Base-by-base conservation (phyloP, 1,140 invertebrate genomes). In the Cotesia chilonis region DNA sequence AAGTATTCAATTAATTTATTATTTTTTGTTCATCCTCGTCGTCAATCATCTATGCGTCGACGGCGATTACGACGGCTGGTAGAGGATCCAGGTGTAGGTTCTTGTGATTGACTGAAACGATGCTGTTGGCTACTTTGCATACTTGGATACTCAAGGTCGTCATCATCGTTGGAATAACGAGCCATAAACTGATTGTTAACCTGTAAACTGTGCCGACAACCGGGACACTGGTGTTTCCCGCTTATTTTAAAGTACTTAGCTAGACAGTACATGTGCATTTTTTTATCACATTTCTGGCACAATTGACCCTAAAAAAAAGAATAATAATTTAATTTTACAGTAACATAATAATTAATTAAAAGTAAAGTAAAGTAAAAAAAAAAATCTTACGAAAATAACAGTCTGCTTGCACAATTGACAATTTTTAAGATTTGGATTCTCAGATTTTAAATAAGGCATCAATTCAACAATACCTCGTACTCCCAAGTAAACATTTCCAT, bases 381-480 rank as follows among this genome's bases (percentile, higher is more conserved):
- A 57, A 12, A 12, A 9, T 5, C 60, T 65, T 41, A 65, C 63
- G 35, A 41, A 38, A 65, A 65, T 14, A 4, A 65, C 63, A 14
- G 63, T 65, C 36, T 65, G 10, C 37, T 65, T 65, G 37, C 63
- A 65, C 37, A 65, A 37, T 10, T 35, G 35, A 65, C 63, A 65
- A 38, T 2, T 65, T 12, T n/a, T 37, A 6, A 65, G n/a, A 65
- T 65, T 37, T 4, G 12, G 36, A 37, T 14, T n/a, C 4, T 65
- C 2, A 5, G 37, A 12, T 65, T n/a, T 65, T 7, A 65, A 65
- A 9, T 12, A 36, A 65, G 63, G 14, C 63, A 65, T 65, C n/a
- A 65, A 38, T n/a, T 65, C 63, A 12, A 12, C 36, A 12, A 65
- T 38, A 41, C 36, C 17, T 14, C 63, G 10, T 12, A 47, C 36